A percentile compares a stretch with the other conserved stretches of the same genome.
These are phyloP conservation scores for Theonella swinhoei DNA, from an alignment of 37 sponge, comb jelly and placozoan genomes.

Conservation along the genomic window DNA sequence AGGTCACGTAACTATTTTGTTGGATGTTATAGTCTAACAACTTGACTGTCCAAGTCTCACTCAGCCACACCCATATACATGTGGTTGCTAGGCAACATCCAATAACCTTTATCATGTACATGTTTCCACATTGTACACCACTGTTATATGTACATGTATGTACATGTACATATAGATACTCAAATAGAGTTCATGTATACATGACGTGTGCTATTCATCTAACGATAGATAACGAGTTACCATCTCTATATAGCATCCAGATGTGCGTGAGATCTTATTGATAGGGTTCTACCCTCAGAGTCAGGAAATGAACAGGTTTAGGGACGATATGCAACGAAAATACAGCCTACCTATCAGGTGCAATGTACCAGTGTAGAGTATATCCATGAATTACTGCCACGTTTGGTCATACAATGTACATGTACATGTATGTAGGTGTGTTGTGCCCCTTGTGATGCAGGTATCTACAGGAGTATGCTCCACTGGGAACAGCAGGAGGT, in stretches of 20 bases:
- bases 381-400: background rate
- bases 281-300: slow-evolving; percentile 81
- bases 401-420: background rate
- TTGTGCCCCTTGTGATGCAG: slow-evolving; percentile 19
- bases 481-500: slow-evolving; percentile 97
- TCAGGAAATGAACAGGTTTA: slow-evolving; percentile 66
- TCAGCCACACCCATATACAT: background rate
- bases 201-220: too few species aligned
- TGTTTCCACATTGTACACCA: too few species aligned
- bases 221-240: background rate
- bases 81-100: background rate
- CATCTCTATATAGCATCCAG: slow-evolving; percentile 47
- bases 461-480: slow-evolving; percentile 95
- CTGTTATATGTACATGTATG: too few species aligned
- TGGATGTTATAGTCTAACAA: too few species aligned
- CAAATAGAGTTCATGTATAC: too few species aligned
- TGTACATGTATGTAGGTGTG: slow-evolving; percentile 17
- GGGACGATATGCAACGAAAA: slow-evolving; percentile 60
- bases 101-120: background rate
- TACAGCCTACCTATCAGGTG: slow-evolving; percentile 70
- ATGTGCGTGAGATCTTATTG: slow-evolving; percentile 83
- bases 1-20: too few species aligned
- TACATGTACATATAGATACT: too few species aligned
- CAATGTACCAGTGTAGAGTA: background rate
- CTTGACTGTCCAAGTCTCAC: too few species aligned